Base-by-base conservation (phyloP, 2,797 vertebrate species). In the Pseudomugil gertrudae region DNA sequence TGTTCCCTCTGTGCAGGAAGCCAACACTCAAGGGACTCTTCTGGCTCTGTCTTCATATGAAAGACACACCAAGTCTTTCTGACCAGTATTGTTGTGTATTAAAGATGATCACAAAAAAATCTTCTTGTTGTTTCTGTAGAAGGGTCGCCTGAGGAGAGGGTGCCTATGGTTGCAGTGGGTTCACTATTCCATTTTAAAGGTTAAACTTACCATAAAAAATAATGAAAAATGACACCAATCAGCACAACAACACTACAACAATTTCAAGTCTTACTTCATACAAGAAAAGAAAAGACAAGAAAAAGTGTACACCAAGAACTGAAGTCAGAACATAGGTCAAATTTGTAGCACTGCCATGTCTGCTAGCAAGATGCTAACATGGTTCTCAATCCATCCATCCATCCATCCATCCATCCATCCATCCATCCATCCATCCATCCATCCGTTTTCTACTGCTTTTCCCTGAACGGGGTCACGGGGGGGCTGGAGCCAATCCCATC, bases 1-100 rank as follows among this genome's bases (percentile, higher is more conserved):
- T 90, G 90, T 91, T 91, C 82, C 78, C 77, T 61, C 74, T 82
- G 74, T 79, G 76, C 84, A 91, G 90, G 88, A 91, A 91, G 89
- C 83, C 81, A 79, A 84, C 50, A 69, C 90, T 87, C 89, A 74
- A 81, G 86, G 85, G 90, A 84, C 74, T 84, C 68, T 51, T 87
- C 90, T 89, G 87, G 87, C 81, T 86, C 66, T 57, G 65, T 66
- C 66, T 86, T 72, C 81, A 72, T 67, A 78, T 56, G 83, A 71
- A 68, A 58, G 79, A 78, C 63, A 71, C 66, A 82, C 61, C 69
- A 78, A 78, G 63, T 81, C 77, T 80, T 86, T 72, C 73, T 77
- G 64, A 56, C 36, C 57, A 73, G 69, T 72, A 79, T 80, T 24
- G 14, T 64, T 48, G 56, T 38, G 43, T 73, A 63, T 61, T 72